Conservation (phyloP, 2,797 vertebrate species). For the Nyctibius grandis region DNA sequence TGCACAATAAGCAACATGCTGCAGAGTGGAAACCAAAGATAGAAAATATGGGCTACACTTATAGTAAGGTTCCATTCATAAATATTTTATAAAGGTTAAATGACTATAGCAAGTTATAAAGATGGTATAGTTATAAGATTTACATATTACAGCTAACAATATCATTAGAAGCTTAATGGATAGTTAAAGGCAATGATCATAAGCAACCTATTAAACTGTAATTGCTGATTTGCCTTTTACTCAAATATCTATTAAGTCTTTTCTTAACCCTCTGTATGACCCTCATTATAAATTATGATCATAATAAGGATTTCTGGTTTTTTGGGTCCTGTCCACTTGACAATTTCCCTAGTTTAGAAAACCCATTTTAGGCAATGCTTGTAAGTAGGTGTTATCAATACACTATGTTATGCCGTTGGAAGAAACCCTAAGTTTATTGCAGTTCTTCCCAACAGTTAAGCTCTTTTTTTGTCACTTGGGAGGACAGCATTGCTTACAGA, state of each 20-base stretch:
- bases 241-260: neutral
- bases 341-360: neutral
- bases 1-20: neutral
- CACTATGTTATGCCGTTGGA: neutral
- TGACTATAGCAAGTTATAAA: neutral
- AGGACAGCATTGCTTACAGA: neutral
- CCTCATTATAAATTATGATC: neutral
- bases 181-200: neutral
- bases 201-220: neutral
- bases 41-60: neutral
- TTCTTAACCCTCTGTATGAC: neutral
- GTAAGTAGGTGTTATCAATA: neutral
- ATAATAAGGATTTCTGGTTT: neutral
- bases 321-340: neutral
- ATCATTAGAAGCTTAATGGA: neutral
- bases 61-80: neutral
- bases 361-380: neutral
- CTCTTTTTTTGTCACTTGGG: neutral
- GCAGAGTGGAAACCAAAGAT: neutral
- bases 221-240: neutral
- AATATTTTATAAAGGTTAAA: slow-evolving; percentile 24
- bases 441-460: neutral
- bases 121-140: neutral
- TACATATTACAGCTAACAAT: neutral
- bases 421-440: neutral